Conservation (phyloP, 2,113 vertebrate species). For the Mesoclemmys tuberculata region DNA sequence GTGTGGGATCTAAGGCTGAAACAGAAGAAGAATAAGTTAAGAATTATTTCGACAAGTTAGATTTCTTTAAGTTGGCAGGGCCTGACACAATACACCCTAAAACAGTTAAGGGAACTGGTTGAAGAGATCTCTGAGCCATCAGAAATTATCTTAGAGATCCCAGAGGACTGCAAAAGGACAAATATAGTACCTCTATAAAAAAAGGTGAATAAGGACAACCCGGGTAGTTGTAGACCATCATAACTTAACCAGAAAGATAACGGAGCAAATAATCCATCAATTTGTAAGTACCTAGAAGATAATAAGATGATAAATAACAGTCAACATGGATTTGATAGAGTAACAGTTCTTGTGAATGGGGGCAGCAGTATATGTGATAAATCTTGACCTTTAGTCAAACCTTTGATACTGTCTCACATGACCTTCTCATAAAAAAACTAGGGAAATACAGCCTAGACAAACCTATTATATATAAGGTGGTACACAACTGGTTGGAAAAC, state of each 20-base stretch:
- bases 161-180: not conserved
- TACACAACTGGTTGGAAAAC: not conserved
- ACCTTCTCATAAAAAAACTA: not conserved
- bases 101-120: not conserved
- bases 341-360: not conserved
- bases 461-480: not conserved
- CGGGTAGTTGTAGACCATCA: not conserved
- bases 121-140: not conserved
- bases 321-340: not conserved
- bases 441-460: not conserved
- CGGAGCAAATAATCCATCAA: not conserved
- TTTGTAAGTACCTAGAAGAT: not conserved
- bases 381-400: not conserved
- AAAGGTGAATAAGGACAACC: not conserved
- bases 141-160: not conserved
- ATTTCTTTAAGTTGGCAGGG: not conserved
- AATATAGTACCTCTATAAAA: not conserved
- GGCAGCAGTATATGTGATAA: not conserved
- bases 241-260: not conserved
- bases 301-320: not conserved
- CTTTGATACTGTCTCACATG: not conserved
- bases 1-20: not conserved
- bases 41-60: not conserved
- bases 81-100: not conserved
- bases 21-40: not conserved